Conservation (phyloP, 2,113 vertebrate species). For the Eleginops maclovinus region DNA sequence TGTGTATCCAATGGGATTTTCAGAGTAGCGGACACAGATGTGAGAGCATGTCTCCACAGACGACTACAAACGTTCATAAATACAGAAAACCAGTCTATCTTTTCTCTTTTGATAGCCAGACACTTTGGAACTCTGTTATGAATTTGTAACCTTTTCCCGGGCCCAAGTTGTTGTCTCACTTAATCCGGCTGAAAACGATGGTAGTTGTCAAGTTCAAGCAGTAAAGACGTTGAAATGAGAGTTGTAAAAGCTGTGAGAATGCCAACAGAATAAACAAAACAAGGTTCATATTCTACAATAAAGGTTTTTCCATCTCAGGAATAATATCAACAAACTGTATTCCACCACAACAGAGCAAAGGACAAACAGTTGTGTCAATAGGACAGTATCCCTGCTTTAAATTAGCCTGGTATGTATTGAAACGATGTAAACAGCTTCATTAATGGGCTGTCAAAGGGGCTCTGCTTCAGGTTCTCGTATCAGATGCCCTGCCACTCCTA, state of each 20-base stretch:
- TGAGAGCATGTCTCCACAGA: slow-evolving; percentile 38
- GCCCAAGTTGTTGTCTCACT: slow-evolving; percentile 14
- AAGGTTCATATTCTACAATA: background rate
- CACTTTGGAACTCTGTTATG: background rate
- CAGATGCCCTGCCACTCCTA: slow-evolving; percentile 69
- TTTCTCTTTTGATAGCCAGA: slow-evolving; percentile 30
- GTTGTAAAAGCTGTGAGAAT: background rate
- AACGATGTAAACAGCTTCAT: slow-evolving; percentile 63
- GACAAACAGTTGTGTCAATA: slow-evolving; percentile 27
- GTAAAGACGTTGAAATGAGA: background rate
- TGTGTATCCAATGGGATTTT: slow-evolving; percentile 40
- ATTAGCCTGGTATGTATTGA: slow-evolving; percentile 29
- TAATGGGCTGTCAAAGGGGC: slow-evolving; percentile 59
- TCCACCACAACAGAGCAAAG: background rate
- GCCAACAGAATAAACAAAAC: background rate
- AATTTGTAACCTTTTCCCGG: background rate
- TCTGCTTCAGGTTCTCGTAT: slow-evolving; percentile 56
- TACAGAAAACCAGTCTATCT: slow-evolving; percentile 22
- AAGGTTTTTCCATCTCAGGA: background rate
- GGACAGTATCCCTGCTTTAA: slow-evolving; percentile 19
- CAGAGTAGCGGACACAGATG: slow-evolving; percentile 36
- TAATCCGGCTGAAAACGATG: slow-evolving; percentile 7
- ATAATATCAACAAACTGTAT: background rate
- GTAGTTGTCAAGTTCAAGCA: background rate
- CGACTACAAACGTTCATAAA: slow-evolving; percentile 29